A percentile compares a stretch with the other conserved stretches of the same genome.
Conservation (phyloP, 1,140 invertebrate species). For the Homalodisca vitripennis region DNA sequence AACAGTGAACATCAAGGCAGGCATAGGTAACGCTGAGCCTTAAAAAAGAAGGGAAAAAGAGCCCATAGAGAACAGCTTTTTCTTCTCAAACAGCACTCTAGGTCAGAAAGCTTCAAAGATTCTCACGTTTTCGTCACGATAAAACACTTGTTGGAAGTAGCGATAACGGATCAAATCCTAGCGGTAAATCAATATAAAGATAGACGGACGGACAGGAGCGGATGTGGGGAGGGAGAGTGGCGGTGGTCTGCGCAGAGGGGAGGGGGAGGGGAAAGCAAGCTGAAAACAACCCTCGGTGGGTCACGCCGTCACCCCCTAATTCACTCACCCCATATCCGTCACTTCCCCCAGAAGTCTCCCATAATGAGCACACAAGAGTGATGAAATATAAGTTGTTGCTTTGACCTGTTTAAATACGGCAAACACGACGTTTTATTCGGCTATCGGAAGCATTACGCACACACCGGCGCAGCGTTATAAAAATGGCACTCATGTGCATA, state of each 20-base stretch:
- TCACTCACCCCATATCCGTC: conserved; percentile 25
- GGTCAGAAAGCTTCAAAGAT: too few species aligned
- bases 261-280: background rate
- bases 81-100: too few species aligned
- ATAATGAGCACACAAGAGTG: conserved; percentile 21
- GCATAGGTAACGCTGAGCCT: too few species aligned
- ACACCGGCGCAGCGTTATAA: too few species aligned
- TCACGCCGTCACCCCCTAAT: conserved; percentile 18
- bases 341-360: conserved; percentile 25
- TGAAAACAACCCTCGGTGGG: background rate
- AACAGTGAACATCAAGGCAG: too few species aligned
- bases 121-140: too few species aligned
- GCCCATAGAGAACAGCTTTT: too few species aligned
- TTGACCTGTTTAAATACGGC: too few species aligned
- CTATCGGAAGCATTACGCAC: too few species aligned
- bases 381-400: conserved; percentile 23
- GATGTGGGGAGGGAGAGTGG: background rate
- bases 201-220: conserved; percentile 2
- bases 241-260: background rate
- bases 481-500: too few species aligned
- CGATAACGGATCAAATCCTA: conserved; percentile 5
- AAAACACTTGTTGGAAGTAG: conserved; percentile 8
- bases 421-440: too few species aligned
- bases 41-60: too few species aligned
- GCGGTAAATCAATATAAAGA: conserved; percentile 3